Conservation (phyloP, 1,140 invertebrate genomes). For the Penaeus chinensis region DNA sequence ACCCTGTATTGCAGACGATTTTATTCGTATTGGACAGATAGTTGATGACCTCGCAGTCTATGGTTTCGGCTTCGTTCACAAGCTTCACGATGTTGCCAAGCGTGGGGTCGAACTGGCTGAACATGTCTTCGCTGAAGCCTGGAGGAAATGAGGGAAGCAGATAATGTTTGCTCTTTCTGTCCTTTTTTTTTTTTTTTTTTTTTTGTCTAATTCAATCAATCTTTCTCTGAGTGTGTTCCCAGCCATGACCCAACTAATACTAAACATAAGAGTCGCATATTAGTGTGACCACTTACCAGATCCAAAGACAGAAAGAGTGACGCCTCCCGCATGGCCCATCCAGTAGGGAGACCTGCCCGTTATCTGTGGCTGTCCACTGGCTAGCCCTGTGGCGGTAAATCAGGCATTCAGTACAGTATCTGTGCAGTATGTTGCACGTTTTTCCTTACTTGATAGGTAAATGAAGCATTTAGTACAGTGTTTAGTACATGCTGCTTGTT, state of each 20-base stretch:
- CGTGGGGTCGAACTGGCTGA: conserved; percentile 42
- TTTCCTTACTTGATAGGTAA: neutral
- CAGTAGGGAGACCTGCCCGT: conserved; percentile 11
- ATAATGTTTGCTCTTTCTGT: neutral
- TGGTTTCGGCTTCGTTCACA: conserved; percentile 34
- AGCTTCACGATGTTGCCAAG: conserved; percentile 37
- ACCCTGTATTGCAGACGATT: conserved; percentile 27
- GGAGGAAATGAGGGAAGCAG: neutral
- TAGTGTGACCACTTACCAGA: neutral
- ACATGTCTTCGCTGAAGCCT: conserved; percentile 52
- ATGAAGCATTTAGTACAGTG: too few species aligned
- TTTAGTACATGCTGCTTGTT: too few species aligned
- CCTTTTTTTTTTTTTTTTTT: neutral
- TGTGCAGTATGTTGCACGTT: neutral
- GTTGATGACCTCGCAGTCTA: conserved; percentile 45
- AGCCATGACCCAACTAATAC: neutral
- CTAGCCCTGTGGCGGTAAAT: neutral
- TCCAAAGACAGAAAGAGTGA: neutral
- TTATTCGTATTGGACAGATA: conserved; percentile 4
- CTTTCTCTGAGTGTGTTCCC: neutral
- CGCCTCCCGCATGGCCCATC: conserved; percentile 11
- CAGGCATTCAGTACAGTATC: neutral
- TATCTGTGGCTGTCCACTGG: neutral
- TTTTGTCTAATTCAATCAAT: too few species aligned
- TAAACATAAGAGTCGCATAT: neutral